Evolutionary conservation across 2,797 vertebrate genomes (phyloP).

Genomic region (Myotis pilosus): DNA sequence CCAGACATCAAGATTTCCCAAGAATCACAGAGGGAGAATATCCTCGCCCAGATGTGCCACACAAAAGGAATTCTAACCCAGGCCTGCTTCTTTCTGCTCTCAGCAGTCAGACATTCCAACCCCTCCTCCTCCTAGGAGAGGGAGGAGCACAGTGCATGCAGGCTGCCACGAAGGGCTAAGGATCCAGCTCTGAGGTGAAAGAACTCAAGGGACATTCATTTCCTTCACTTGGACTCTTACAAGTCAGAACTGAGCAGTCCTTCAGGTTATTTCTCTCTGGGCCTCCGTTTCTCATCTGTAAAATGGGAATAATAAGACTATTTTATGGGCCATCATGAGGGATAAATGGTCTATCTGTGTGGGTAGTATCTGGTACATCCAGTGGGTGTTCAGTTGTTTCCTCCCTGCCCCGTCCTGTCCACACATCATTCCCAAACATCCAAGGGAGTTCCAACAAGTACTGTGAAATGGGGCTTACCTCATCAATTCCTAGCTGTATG

Average conservation of each 20-base stretch:
- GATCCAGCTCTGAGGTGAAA: background rate
- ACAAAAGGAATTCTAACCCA: background rate
- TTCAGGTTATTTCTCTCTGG: background rate
- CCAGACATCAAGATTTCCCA: background rate
- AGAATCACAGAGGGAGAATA: background rate
- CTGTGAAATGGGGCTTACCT: background rate
- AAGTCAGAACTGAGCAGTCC: background rate
- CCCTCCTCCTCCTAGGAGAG: rapidly evolving
- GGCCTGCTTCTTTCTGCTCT: background rate
- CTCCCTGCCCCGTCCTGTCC: background rate
- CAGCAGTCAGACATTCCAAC: background rate
- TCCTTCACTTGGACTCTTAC: background rate
- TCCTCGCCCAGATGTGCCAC: background rate
- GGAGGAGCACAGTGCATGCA: rapidly evolving
- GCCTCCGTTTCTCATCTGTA: background rate
- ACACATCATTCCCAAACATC: background rate
- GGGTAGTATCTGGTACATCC: too few species aligned
- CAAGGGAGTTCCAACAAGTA: background rate
- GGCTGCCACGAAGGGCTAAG: background rate
- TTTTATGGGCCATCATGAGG: background rate
- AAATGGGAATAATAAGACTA: background rate
- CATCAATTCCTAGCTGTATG: background rate
- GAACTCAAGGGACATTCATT: too few species aligned
- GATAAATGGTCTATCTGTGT: too few species aligned
- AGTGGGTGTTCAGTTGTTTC: background rate